A percentile compares a stretch with the other conserved stretches of the same genome.
Conservation (phyloP, 2,797 vertebrate species). For the Pyrrhura leucotis region DNA sequence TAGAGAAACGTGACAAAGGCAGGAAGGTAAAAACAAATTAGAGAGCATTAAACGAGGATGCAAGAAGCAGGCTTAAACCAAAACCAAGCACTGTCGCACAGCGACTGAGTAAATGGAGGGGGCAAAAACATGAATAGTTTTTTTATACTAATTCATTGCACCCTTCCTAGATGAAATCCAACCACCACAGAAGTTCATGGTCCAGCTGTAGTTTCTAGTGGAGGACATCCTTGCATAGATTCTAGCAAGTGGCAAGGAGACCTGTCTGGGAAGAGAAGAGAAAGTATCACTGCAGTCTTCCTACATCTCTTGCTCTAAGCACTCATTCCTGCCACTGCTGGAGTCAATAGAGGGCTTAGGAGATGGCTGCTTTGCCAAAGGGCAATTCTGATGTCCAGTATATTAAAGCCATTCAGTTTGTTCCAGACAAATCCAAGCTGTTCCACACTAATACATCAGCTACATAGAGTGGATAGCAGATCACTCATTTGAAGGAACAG, state of each 20-base stretch:
- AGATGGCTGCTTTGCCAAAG: not conserved
- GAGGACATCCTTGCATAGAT: not conserved
- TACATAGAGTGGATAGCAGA: not conserved
- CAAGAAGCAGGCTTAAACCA: not conserved
- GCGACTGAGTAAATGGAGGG: not conserved
- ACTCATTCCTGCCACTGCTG: not conserved
- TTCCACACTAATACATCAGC: not conserved
- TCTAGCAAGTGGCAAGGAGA: not conserved
- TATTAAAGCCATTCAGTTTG: not conserved
- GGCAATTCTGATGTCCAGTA: accelerated
- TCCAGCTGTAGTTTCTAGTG: not conserved
- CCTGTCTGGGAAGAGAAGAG: not conserved
- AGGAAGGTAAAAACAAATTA: not conserved
- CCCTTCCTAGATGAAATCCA: not conserved
- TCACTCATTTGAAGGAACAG: not conserved
- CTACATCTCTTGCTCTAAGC: not conserved
- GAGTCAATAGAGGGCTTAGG: not conserved
- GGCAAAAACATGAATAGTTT: not conserved
- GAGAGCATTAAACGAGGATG: not conserved
- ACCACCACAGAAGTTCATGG: not conserved
- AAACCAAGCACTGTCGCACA: not conserved
- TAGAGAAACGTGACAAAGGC: not conserved
- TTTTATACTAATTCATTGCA: not conserved
- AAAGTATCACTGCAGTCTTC: not conserved
- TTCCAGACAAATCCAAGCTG: not conserved